Evolutionary conservation across 1,140 invertebrate genomes (phyloP).

Genomic region (Nomia melanderi): DNA sequence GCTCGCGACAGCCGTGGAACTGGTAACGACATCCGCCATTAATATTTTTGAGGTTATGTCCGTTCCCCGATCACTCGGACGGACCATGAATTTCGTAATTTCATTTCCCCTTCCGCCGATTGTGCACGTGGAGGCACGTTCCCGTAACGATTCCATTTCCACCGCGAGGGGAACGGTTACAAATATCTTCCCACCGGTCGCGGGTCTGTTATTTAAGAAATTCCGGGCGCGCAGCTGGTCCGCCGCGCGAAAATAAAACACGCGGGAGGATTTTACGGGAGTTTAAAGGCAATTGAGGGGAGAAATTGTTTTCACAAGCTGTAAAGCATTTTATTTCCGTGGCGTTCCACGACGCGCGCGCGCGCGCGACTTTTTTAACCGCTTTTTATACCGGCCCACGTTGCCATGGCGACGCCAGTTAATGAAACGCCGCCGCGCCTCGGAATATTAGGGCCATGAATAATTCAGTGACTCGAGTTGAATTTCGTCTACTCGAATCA

Average conservation of each 20-base stretch:
- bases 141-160: too few relatives aligned
- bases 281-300: slow-evolving; percentile 15
- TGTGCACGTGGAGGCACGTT: too few relatives aligned
- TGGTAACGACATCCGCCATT: slow-evolving; percentile 10
- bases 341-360: too few relatives aligned
- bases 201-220: not conserved
- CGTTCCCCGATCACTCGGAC: not conserved
- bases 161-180: too few relatives aligned
- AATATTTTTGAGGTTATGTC: not conserved
- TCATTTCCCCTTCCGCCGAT: too few relatives aligned
- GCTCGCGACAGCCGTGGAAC: too few relatives aligned
- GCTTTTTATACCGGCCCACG: not conserved
- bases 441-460: slow-evolving; percentile 3
- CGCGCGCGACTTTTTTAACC: not conserved
- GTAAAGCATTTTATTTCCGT: slow-evolving; percentile 14
- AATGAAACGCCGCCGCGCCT: not conserved
- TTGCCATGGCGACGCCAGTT: not conserved
- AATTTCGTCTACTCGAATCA: not conserved
- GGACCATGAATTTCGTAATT: too few relatives aligned
- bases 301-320: slow-evolving; percentile 10
- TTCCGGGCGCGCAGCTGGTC: not conserved
- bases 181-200: not conserved
- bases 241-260: slow-evolving; percentile 1
- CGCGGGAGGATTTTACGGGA: not conserved
- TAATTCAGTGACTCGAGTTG: not conserved